phyloP scores from a whole-genome alignment of 2,797 vertebrate genomes.

The Strix occidentalis region DNA sequence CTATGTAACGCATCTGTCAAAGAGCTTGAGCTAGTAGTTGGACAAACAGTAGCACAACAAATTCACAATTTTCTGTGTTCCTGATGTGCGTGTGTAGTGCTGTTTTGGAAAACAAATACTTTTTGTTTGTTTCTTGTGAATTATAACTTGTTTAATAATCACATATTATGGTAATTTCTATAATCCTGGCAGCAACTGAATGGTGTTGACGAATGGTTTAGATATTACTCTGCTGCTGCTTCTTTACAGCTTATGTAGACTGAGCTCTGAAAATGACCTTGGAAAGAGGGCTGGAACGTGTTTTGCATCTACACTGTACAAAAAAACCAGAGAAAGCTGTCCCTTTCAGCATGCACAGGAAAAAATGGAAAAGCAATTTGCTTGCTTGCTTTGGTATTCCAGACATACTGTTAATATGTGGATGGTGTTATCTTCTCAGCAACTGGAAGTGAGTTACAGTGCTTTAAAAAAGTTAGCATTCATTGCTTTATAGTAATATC shows the following conservation, averaged over 20 bases:
- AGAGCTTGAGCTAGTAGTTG: conserved; percentile 82
- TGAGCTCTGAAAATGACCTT: not conserved
- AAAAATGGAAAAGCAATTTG: not conserved
- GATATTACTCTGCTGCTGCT: not conserved
- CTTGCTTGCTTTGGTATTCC: not conserved
- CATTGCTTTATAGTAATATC: not conserved
- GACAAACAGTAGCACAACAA: conserved; percentile 77
- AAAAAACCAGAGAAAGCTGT: not conserved
- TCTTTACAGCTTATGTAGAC: not conserved
- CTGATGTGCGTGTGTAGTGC: not conserved
- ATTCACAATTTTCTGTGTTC: conserved; percentile 72
- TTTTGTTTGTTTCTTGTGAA: not conserved
- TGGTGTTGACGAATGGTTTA: not conserved
- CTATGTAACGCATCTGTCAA: conserved; percentile 76
- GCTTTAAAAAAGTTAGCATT: not conserved
- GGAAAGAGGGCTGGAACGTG: not conserved
- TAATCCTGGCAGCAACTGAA: not conserved
- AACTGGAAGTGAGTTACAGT: not conserved
- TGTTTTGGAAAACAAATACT: not conserved
- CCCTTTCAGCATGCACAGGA: not conserved
- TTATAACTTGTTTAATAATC: not conserved
- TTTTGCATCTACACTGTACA: not conserved
- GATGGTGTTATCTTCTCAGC: not conserved
- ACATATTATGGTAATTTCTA: not conserved
- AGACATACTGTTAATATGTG: not conserved